Percentiles rank a stretch among this genome's conserved stretches.
phyloP scores from a whole-genome alignment of 2,113 vertebrate species.

The Mola mola region DNA sequence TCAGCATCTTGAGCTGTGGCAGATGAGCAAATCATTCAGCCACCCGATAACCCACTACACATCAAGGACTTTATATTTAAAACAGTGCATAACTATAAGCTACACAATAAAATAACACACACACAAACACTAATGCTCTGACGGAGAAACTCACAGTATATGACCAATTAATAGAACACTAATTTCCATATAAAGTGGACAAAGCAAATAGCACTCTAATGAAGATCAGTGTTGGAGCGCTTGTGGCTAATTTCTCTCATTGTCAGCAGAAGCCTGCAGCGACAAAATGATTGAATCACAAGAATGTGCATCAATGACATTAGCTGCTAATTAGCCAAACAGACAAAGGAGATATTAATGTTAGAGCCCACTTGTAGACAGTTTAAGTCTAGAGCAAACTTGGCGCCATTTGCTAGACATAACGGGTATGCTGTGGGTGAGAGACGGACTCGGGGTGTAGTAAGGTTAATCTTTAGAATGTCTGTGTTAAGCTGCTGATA shows the following conservation, averaged over 20 bases:
- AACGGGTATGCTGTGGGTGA: no score
- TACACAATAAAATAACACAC: not conserved
- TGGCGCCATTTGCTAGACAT: conserved; percentile 19
- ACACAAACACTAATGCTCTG: not conserved
- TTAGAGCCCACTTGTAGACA: conserved; percentile 47
- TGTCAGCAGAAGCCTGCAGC: conserved; percentile 60
- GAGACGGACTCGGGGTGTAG: no score
- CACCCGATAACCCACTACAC: not conserved
- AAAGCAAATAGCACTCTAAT: conserved; percentile 53
- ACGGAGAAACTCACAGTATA: not conserved
- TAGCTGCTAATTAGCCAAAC: conserved; percentile 66
- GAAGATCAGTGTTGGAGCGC: conserved; percentile 53
- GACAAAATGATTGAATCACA: conserved; percentile 66
- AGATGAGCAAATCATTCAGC: not conserved
- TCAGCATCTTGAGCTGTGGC: not conserved
- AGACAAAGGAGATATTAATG: conserved; percentile 55
- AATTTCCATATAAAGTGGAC: conserved; percentile 65
- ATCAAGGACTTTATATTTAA: no score
- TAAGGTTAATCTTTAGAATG: not conserved
- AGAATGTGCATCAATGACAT: conserved; percentile 56
- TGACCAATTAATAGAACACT: conserved; percentile 33
- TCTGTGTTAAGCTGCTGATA: no score
- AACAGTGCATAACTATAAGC: no score
- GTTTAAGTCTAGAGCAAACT: conserved; percentile 36
- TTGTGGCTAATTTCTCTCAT: conserved; percentile 55